phyloP scores from a whole-genome alignment of 2,888 invertebrate genomes.

The Brachyopa scutellaris region DNA sequence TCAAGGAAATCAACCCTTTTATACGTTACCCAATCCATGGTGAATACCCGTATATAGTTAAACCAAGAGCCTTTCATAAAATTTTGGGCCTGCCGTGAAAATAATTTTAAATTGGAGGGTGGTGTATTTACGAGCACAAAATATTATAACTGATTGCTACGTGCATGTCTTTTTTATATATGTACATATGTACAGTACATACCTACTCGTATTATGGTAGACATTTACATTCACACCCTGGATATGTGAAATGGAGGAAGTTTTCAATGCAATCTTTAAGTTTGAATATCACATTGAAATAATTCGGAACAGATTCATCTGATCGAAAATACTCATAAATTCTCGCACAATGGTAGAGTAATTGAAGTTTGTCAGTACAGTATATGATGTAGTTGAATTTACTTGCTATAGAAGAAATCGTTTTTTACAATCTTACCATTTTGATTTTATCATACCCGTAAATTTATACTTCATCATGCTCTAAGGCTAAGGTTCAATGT shows the following conservation, averaged over 20 bases:
- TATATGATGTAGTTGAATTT: too few relatives aligned
- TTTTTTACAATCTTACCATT: too few relatives aligned
- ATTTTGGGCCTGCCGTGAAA: not conserved
- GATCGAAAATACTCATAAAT: not conserved
- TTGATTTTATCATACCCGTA: too few relatives aligned
- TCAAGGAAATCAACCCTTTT: not conserved
- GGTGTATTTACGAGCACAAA: not conserved
- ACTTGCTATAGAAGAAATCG: too few relatives aligned
- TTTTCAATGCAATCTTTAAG: not conserved
- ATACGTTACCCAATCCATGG: not conserved
- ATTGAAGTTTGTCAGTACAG: not conserved
- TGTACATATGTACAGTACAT: too few relatives aligned
- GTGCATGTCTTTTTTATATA: not conserved
- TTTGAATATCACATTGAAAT: not conserved
- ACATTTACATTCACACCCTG: not conserved
- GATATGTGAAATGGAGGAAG: too few relatives aligned
- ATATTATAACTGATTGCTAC: not conserved
- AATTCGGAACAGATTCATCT: not conserved
- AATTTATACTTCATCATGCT: too few relatives aligned
- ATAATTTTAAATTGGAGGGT: not conserved
- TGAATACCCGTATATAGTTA: constrained; percentile 5
- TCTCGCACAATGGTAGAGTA: not conserved
- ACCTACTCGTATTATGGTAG: not conserved
- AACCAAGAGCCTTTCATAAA: not conserved
- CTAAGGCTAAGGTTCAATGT: too few relatives aligned